Conservation (phyloP, 2,888 invertebrate genomes). For the Brenthis daphne region DNA sequence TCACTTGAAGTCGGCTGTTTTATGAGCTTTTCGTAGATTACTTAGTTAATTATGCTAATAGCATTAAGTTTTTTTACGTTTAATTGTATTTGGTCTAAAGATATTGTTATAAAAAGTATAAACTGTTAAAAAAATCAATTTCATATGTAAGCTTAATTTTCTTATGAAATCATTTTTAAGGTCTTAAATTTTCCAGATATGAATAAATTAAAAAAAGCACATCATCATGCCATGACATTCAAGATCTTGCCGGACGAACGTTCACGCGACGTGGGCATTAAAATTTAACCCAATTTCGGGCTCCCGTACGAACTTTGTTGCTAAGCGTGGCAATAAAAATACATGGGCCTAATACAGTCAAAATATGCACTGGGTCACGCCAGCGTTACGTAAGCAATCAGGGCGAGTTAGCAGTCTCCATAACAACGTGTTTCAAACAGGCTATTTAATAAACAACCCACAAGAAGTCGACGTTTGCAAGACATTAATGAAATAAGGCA, state of each 20-base stretch:
- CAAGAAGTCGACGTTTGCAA: background rate
- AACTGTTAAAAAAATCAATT: background rate
- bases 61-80: background rate
- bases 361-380: conserved; percentile 52
- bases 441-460: conserved; percentile 38
- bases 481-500: background rate
- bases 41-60: conserved; percentile 4
- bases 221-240: conserved; percentile 24
- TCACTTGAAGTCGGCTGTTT: background rate
- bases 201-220: conserved; percentile 14
- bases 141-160: too few relatives aligned
- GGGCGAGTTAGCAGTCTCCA: conserved; percentile 46
- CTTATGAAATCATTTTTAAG: background rate
- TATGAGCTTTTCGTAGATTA: conserved; percentile 4
- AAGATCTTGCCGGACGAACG: conserved; percentile 13
- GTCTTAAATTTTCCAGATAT: background rate
- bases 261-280: conserved; percentile 25
- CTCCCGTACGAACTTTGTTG: conserved; percentile 36
- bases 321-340: conserved; percentile 50
- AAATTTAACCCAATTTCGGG: conserved; percentile 42
- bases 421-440: conserved; percentile 52
- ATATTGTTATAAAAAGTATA: background rate
- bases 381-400: conserved; percentile 50
- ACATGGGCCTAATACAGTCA: conserved; percentile 38
- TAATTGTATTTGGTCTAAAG: background rate